Conservation (phyloP, 2,888 invertebrate genomes). For the Brenthis ino region DNA sequence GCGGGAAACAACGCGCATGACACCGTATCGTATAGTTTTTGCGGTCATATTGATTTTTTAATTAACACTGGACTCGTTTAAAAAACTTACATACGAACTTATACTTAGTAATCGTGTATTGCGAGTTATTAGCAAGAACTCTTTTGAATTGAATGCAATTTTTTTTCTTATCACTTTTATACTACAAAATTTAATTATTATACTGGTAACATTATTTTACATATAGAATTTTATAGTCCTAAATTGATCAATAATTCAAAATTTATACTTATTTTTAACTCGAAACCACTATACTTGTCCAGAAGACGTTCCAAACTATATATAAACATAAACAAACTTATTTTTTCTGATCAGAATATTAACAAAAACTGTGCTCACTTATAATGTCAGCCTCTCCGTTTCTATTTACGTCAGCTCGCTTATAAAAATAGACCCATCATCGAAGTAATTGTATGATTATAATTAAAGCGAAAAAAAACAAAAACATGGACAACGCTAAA, state of each 20-base stretch:
- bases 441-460: slow-evolving; percentile 21
- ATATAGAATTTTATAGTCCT: too few species aligned
- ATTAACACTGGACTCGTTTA: slow-evolving; percentile 55
- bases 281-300: too few species aligned
- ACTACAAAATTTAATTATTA: neutral
- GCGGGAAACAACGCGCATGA: slow-evolving; percentile 46
- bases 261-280: too few species aligned
- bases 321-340: too few species aligned
- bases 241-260: too few species aligned
- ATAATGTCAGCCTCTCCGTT: slow-evolving; percentile 9
- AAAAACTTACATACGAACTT: slow-evolving; percentile 22
- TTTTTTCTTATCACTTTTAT: neutral
- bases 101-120: slow-evolving; percentile 34
- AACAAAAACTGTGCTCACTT: slow-evolving; percentile 4
- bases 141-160: slow-evolving; percentile 20
- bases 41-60: slow-evolving; percentile 66
- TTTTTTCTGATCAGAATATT: neutral
- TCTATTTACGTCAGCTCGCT: slow-evolving; percentile 14
- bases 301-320: too few species aligned
- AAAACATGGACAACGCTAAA: slow-evolving; percentile 19
- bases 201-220: neutral
- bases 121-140: slow-evolving; percentile 41
- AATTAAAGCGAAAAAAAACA: slow-evolving; percentile 25
- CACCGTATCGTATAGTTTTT: slow-evolving; percentile 46
- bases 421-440: slow-evolving; percentile 2